A percentile compares a stretch with the other conserved stretches of the same genome.
phyloP scores from a whole-genome alignment of 2,888 invertebrate species.

The Trilocha varians region DNA sequence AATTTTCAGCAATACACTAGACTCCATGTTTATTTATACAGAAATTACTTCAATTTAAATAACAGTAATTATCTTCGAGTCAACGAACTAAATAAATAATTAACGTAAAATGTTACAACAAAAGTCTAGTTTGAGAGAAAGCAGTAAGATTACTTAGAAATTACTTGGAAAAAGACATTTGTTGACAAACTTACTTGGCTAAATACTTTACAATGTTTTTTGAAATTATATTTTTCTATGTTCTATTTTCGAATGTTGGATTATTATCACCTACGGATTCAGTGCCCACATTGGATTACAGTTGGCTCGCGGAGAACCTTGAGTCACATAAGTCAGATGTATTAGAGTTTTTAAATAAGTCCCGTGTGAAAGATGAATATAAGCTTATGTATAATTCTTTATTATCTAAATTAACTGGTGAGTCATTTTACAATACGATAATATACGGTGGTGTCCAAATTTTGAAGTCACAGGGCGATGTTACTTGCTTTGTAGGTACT shows the following conservation, averaged over 20 bases:
- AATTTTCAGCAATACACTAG: too few relatives aligned
- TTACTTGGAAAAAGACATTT: background rate
- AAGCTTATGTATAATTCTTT: slow-evolving; percentile 39
- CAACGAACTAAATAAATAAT: too few relatives aligned
- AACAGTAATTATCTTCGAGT: too few relatives aligned
- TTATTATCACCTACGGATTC: background rate
- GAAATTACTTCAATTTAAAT: too few relatives aligned
- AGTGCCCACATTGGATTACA: slow-evolving; percentile 34
- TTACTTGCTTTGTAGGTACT: too few relatives aligned
- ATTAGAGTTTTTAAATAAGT: slow-evolving; percentile 42
- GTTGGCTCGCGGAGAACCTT: slow-evolving; percentile 41
- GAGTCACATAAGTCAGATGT: slow-evolving; percentile 47
- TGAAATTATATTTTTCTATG: background rate
- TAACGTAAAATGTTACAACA: too few relatives aligned
- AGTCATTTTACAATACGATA: slow-evolving; percentile 11
- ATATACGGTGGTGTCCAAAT: too few relatives aligned
- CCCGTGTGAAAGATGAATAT: slow-evolving; percentile 37
- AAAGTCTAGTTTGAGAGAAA: too few relatives aligned
- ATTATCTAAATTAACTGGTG: slow-evolving; percentile 38
- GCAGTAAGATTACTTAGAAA: too few relatives aligned
- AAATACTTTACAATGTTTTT: background rate
- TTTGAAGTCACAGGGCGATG: too few relatives aligned
- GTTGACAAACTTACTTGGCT: background rate
- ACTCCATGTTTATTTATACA: too few relatives aligned
- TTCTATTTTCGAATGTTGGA: background rate